Base-by-base conservation (phyloP, 2,888 invertebrate genomes). In the Drosophila multiciliata region DNA sequence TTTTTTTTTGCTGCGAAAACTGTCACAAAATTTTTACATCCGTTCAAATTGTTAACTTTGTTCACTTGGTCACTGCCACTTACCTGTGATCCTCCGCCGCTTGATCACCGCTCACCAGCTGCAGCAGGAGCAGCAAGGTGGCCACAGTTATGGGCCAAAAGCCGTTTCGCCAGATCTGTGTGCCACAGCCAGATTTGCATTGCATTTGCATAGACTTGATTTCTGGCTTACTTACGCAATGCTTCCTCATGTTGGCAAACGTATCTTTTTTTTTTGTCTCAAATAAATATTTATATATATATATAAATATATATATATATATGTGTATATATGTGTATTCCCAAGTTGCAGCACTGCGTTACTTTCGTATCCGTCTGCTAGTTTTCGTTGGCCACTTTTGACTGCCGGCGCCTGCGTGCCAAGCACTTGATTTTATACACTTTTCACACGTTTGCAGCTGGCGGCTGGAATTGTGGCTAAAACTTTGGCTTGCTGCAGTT, bases 341-440 rank as follows among this genome's bases (percentile, higher is more conserved):
- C 65, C 58, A 59, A 53, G 33, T 57, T 6, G 35, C 35, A 40
- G 69, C 48, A 29, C 32, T 49, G 20, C 15, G 49, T 33, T 45
- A 38, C 32, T 54, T 42, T 36, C 20, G 35, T 42, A 62, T 61
- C 66, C 66, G 77, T 79, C 61, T 48, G 77, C 53, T 60, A 40
- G 58, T 50, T 60, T 48, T n/a, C 83, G 74, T 58, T 73, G 52
- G 66, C 68, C 49, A 81, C 67, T 72, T 54, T 79, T 69, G 75
- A 86, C 90, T 86, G 88, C 65, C 73, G 85, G 85, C 85, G 85
- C 78, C 82, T 80, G 90, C 85, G 85, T 83, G 80, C 58, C 80
- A 86, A 85, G 54, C 88, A 86, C 85, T 38, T 85, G 64, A 80
- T 85, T 86, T 85, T 86, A 86, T 86, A 89, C 85, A 84, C 58